These are phyloP conservation scores for Cisticola juncidis DNA, from an alignment of 2,113 vertebrate species.

Conservation along the genomic window DNA sequence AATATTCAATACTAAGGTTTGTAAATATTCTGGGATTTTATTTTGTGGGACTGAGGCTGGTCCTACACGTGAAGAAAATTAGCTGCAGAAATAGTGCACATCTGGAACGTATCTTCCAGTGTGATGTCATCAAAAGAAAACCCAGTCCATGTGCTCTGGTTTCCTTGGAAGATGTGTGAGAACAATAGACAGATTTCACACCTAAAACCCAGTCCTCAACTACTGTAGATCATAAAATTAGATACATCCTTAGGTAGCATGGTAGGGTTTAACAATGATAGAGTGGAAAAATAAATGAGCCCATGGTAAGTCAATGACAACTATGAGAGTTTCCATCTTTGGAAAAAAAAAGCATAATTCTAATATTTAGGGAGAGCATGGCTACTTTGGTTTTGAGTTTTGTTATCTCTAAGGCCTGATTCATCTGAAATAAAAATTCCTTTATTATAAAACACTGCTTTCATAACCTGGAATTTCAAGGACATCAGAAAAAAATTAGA, in stretches of 20 bases:
- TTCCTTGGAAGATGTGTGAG: background rate
- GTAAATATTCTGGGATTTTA: background rate
- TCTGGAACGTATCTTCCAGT: background rate
- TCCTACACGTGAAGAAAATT: background rate
- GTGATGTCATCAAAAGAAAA: background rate
- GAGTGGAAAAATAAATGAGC: background rate
- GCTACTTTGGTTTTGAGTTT: background rate
- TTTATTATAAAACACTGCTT: background rate
- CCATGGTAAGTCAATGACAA: background rate
- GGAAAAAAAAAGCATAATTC: background rate
- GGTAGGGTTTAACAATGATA: background rate
- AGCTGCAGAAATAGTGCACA: background rate
- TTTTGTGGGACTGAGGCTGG: background rate
- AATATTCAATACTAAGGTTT: background rate
- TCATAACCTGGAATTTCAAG: background rate
- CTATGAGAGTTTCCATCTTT: background rate
- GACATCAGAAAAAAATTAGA: background rate
- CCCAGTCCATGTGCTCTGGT: background rate
- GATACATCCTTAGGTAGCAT: background rate
- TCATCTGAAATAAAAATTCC: background rate
- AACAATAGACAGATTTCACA: background rate
- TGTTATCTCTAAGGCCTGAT: background rate
- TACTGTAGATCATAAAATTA: background rate
- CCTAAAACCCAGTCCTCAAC: background rate
- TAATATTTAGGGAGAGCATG: background rate